Evolutionary conservation across 2,113 vertebrate species (phyloP).

Genomic region (Scomber scombrus): DNA sequence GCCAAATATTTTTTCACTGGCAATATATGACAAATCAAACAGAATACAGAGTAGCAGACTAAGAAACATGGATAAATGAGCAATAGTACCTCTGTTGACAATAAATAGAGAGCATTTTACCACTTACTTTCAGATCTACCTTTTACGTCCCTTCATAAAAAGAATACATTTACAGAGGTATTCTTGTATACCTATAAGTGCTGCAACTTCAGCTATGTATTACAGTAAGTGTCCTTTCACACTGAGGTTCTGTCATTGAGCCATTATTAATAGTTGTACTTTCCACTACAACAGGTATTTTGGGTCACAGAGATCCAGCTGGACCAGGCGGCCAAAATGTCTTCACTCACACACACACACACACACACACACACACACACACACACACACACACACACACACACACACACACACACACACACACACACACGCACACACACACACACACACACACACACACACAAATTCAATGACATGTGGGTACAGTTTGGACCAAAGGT

Average conservation of each 20-base stretch:
- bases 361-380: no score
- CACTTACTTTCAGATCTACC: not conserved
- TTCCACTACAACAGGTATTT: not conserved
- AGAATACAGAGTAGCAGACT: no score
- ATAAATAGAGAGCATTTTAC: not conserved
- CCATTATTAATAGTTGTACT: conserved; percentile 3
- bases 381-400: no score
- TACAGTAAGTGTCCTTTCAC: conserved; percentile 1
- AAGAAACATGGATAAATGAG: not conserved
- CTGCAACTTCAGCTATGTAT: not conserved
- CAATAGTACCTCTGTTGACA: not conserved
- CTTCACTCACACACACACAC: no score
- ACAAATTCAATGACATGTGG: not conserved
- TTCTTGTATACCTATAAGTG: not conserved
- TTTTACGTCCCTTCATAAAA: no score
- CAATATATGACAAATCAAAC: no score
- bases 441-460: no score
- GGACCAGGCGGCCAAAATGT: no score
- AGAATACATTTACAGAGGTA: not conserved
- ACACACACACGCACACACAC: no score
- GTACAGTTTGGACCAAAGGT: conserved; percentile 8
- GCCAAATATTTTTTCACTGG: no score
- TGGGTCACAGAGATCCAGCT: not conserved
- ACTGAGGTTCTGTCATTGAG: not conserved
- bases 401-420: no score